Base-by-base conservation (phyloP, 2,888 invertebrate species). In the Chouioia cunea region DNA sequence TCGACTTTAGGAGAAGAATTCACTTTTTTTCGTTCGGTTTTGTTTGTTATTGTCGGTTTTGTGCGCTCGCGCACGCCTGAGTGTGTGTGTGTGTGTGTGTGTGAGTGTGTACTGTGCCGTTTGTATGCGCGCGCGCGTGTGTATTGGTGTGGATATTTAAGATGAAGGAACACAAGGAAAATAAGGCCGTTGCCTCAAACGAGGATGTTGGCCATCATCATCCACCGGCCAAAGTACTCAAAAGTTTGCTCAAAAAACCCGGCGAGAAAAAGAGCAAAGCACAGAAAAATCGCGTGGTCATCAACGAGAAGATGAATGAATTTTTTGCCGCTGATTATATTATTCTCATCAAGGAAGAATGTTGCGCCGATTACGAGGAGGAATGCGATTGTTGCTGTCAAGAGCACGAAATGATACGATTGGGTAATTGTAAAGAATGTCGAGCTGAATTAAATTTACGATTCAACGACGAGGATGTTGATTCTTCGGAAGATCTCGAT, bases 261-360 rank as follows among this genome's bases (percentile, higher is more conserved):
- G 92, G 93, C 71, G 88, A 89, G 67, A 89, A 88, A 76, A 92
- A 91, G 82, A 85, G 79, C 18, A 84, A 89, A 73, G 85, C 88
- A 71, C 91, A 91, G 79, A 93, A 92, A 81, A 91, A 95, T 84
- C 90, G 94, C 68, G 96, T 96, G 23, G 91, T 94, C 64, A 96
- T 96, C 82, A 94, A 96, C 83, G 96, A 96, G 87, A 93, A 92
- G 80, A 91, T 93, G 65, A 96, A 96, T 87, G 94, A 95, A 85
- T 95, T 95, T 87, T 95, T 96, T 85, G 96, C 96, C 79, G 95
- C 96, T 63, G 95, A 96, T 87, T 96, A 96, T 82, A 95, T 96
- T 81, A 96, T 96, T 79, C 89, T 95, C 74, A 95, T 96, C 75
- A 91, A 95, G 73, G 95, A 96, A 83, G 95, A 95, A 84, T 94